These are phyloP conservation scores for Myripristis murdjan DNA, from an alignment of 2,797 vertebrate genomes.

Conservation along the genomic window DNA sequence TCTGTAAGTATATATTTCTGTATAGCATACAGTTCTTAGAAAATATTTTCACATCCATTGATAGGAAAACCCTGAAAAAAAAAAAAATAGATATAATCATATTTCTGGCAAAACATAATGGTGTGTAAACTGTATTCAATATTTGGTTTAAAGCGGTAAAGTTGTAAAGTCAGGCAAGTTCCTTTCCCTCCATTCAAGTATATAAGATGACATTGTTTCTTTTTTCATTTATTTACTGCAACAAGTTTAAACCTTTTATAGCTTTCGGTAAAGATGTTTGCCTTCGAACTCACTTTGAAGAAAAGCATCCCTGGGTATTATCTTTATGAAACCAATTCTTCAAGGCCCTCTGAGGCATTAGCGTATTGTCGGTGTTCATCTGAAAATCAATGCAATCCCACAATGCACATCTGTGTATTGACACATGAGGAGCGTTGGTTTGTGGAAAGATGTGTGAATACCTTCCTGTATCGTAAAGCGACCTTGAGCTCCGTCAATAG, in stretches of 20 bases:
- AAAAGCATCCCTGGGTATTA: not conserved
- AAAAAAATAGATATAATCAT: too few relatives aligned
- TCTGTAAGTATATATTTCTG: too few relatives aligned
- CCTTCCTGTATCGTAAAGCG: conserved; percentile 4
- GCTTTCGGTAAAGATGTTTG: not conserved
- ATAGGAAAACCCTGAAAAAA: too few relatives aligned
- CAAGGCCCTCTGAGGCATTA: not conserved
- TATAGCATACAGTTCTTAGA: too few relatives aligned
- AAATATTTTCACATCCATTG: too few relatives aligned
- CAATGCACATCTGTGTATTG: not conserved
- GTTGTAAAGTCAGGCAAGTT: not conserved
- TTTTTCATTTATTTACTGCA: not conserved
- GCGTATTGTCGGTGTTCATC: conserved; percentile 1
- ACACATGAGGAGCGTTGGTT: not conserved
- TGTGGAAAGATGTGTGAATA: conserved; percentile 12
- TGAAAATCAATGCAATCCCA: conserved; percentile 10
- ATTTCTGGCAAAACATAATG: too few relatives aligned
- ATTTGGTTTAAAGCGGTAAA: too few relatives aligned
- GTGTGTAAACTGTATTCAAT: too few relatives aligned
- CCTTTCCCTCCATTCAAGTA: conserved; percentile 1
- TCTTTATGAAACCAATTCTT: not conserved
- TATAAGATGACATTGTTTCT: not conserved
- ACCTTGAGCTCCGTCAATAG: not conserved
- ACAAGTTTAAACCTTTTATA: not conserved
- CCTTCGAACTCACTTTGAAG: too few relatives aligned